Evolutionary conservation across 2,888 invertebrate species (phyloP), one percentile per base, ranked within the genome.

Genomic region (Alloplasta piceator): DNA sequence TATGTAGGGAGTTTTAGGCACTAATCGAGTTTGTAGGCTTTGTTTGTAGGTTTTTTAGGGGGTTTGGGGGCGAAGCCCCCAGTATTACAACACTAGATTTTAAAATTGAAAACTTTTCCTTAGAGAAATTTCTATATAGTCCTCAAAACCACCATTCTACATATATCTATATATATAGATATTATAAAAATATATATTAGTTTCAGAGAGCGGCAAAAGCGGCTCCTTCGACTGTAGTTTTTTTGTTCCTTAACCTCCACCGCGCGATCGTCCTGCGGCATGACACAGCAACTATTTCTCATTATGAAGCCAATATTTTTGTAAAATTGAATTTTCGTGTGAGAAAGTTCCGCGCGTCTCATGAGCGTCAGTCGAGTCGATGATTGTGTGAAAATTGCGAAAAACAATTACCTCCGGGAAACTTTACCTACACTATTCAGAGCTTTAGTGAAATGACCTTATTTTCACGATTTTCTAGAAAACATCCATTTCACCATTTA

Each of bases 311-410:
- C 86, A 87, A 91, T 91, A 91, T 91, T 91, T 91, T 91, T 91
- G 89, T 91, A 91, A 91, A 91, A 91, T 91, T 91, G 90, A 90
- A 90, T 90, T 91, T 90, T 90, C 89, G 89, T 88, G 85, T 82
- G 87, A 83, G 84, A 83, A 83, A 83, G 79, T 48, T 52, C 48
- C 48, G 67, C 26, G 26, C 26, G 26, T 26, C 26, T 26, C 26
- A 26, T 26, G 26, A 26, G 26, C 26, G 26, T 26, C 26, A 26
- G 26, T 26, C 26, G 43, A 9, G 43, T 43, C 52, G 12, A 56
- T 70, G 58, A 70, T 14, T 58, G 12, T 48, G 70, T 58, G 12
- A 68, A 68, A 68, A 68, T 56, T 26, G 41, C 67, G 43, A 68
- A 68, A 43, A 56, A 36, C 26, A 26, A 26, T 26, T 26, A 26